Base-by-base conservation (phyloP, 2,888 invertebrate genomes). In the Aphidius colemani region DNA sequence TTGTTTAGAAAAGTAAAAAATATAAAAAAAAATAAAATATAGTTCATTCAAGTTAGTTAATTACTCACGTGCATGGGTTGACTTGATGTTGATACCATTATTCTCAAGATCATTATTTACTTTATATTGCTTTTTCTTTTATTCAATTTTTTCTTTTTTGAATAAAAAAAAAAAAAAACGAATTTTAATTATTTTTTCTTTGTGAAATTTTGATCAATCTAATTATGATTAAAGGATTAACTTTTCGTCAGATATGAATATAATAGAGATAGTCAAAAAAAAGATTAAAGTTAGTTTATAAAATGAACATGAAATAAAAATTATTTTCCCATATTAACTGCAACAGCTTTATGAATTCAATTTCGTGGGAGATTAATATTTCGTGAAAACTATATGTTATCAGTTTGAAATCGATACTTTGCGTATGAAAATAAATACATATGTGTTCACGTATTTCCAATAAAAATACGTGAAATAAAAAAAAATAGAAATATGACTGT, bases 291-390 rank as follows among this genome's bases (percentile, higher is more conserved):
- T 13, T 13, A n/a, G n/a, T n/a, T n/a, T n/a, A 48, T n/a, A 48
- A 48, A 48, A 46, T n/a, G 57, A 39, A 44, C 11, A 43, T 30
- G 39, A 30, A 46, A n/a, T 46, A 39, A 49, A 10, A 64, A 45
- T 45, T 13, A 45, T 44, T 50, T 55, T 56, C 11, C 50, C 60
- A 60, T 56, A 64, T 64, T 64, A 57, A 63, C 49, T 60, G 8
- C 53, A 48, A 43, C 59, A 65, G 60, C 53, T 69, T 69, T 67
- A 69, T 65, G 66, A 66, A 66, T 69, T 65, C 65, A 67, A 67
- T 65, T 65, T 66, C 43, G 60, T 45, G 39, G 51, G 51, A 64
- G 59, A 55, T 67, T 61, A 57, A 56, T 39, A 49, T 58, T 60
- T 41, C 13, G 62, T 43, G 53, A 62, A 57, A 59, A 62, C 13